A percentile compares a stretch with the other conserved stretches of the same genome.
Conservation (phyloP, 2,797 vertebrate genomes). For the Anniella stebbinsi region DNA sequence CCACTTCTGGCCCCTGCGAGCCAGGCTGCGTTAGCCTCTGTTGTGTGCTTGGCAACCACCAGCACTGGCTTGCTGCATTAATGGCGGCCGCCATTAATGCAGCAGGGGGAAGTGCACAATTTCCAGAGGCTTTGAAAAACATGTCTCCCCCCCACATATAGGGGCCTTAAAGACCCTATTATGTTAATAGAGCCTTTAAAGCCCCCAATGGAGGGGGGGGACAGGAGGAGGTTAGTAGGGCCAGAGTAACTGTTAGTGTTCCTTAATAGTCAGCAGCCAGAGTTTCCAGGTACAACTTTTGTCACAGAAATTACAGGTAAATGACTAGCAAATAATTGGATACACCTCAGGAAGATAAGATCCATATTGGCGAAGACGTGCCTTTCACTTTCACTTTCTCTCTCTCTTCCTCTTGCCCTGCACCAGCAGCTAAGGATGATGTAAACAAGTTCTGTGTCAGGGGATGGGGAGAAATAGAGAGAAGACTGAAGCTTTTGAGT, state of each 20-base stretch:
- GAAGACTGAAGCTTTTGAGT: background rate
- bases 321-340: background rate
- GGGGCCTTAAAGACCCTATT: too few species aligned
- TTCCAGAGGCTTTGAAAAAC: too few species aligned
- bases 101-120: too few species aligned
- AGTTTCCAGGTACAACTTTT: background rate
- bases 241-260: background rate
- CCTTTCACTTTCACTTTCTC: background rate
- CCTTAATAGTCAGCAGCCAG: background rate
- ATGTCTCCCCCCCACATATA: too few species aligned
- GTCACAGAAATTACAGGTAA: background rate
- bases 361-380: background rate
- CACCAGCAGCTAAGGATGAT: background rate
- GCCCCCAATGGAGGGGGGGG: background rate
- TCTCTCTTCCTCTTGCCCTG: background rate
- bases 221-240: background rate
- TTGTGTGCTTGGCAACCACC: too few species aligned
- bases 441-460: background rate
- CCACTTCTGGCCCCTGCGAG: too few species aligned
- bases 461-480: too few species aligned
- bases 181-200: background rate
- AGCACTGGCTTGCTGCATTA: too few species aligned
- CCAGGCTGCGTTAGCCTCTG: too few species aligned
- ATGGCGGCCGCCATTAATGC: too few species aligned
- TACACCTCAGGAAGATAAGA: background rate